Evolutionary conservation across 2,113 vertebrate species (phyloP).

Genomic region (Oreocharis arfaki): DNA sequence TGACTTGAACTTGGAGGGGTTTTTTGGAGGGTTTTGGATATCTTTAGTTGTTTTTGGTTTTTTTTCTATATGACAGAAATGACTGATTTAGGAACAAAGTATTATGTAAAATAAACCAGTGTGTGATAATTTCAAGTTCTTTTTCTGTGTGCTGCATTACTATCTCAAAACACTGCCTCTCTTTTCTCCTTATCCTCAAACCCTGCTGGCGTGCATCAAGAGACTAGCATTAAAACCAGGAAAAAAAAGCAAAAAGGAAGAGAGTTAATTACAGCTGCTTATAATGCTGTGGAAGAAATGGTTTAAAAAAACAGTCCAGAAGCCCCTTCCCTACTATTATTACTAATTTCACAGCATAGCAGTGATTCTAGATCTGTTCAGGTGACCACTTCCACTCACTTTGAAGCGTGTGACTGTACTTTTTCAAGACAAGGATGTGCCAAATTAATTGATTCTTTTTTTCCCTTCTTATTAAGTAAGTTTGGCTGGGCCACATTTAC

Average conservation of each 20-base stretch:
- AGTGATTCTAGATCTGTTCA: neutral
- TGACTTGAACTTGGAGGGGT: neutral
- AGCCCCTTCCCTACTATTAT: rapidly evolving
- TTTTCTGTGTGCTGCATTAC: neutral
- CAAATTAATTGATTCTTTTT: neutral
- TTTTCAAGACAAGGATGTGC: neutral
- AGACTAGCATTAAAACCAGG: neutral
- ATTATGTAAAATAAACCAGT: neutral
- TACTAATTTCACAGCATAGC: neutral
- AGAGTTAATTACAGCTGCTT: neutral
- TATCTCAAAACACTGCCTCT: neutral
- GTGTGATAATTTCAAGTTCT: neutral
- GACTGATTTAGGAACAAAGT: neutral
- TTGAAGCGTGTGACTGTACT: neutral
- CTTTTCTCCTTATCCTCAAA: neutral
- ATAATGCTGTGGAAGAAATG: neutral
- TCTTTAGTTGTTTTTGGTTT: neutral
- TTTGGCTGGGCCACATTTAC: neutral
- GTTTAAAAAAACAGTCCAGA: neutral
- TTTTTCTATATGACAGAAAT: neutral
- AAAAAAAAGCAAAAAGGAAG: neutral
- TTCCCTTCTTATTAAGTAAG: neutral
- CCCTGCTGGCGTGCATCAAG: neutral
- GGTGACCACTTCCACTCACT: neutral
- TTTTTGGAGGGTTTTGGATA: neutral